phyloP scores from a whole-genome alignment of 1,140 invertebrate genomes.

The Penaeus chinensis region DNA sequence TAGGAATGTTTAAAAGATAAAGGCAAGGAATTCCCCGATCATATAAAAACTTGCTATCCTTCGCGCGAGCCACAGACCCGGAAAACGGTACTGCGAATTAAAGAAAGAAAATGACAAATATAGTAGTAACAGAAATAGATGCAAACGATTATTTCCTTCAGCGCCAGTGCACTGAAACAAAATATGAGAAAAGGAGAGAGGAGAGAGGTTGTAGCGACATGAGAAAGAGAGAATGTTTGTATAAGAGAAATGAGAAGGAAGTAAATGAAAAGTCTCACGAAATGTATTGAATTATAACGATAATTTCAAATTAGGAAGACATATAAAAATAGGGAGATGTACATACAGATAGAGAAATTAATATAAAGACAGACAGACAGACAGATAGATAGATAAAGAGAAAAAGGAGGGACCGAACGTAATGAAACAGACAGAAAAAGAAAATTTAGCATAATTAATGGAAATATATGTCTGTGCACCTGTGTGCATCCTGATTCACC shows the following conservation, averaged over 20 bases:
- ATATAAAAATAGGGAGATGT: no score
- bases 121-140: neutral
- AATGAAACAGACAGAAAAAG: slow-evolving; percentile 2
- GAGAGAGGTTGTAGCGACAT: neutral
- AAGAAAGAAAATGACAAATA: no score
- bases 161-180: no score
- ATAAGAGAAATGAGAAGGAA: neutral
- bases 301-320: neutral
- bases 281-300: neutral
- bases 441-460: neutral
- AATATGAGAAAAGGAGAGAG: neutral
- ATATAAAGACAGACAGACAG: no score
- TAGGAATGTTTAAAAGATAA: no score
- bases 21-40: no score
- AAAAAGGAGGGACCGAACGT: neutral
- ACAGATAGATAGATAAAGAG: neutral
- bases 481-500: no score
- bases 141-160: neutral
- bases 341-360: neutral
- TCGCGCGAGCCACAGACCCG: no score
- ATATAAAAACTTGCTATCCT: no score
- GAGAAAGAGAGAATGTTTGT: neutral
- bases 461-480: no score
- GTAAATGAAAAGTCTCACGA: neutral
- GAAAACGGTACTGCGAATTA: no score